Base-by-base conservation (phyloP, 2,797 vertebrate species). In the Alectoris magna region DNA sequence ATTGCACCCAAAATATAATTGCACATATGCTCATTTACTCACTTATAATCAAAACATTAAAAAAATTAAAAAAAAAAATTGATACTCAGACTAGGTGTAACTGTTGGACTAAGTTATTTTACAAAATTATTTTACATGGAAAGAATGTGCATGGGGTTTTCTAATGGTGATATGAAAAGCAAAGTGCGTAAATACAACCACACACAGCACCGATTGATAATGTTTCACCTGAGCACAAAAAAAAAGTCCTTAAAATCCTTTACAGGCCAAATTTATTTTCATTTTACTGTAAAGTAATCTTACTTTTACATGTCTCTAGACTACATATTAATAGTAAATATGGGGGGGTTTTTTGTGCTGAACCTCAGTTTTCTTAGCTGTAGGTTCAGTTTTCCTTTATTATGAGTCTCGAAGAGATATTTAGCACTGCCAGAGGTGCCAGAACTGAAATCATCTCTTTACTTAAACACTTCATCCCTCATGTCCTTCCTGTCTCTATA, bases 1-100 rank as follows among this genome's bases (percentile, higher is more conserved):
- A 87, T 97, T 97, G 97, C 97, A 97, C 97, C 97, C 97, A 97
- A 97, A 97, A 97, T 96, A 92, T 98, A 97, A 98, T 97, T 98
- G 97, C 96, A 98, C 97, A 98, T 97, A 97, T 97, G 97, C 92
- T 98, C 97, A 95, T 97, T 98, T 97, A 97, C 93, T 97, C 94
- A 91, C 96, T 97, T 98, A 87, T 97, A 98, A 98, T 97, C 96
- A 98, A 98, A 98, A 97, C 93, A 97, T 96, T 96, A 75, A 90
- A 91, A 94, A 34, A 34, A 34, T 34, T 34, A 34, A 34, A 34
- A 34, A 34, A 84, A 90, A 88, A 91, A 93, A 93, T 97, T 97
- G 97, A 96, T 97, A 97, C 91, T 97, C 86, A 86, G 68, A 56
- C 89, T 97, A 97, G 96, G 97, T 98, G 96, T 97, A 97, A 98